Percentiles rank a stretch among this genome's conserved stretches.
Evolutionary conservation across 2,888 invertebrate species (phyloP).

Genomic region (Tortrix viridana): DNA sequence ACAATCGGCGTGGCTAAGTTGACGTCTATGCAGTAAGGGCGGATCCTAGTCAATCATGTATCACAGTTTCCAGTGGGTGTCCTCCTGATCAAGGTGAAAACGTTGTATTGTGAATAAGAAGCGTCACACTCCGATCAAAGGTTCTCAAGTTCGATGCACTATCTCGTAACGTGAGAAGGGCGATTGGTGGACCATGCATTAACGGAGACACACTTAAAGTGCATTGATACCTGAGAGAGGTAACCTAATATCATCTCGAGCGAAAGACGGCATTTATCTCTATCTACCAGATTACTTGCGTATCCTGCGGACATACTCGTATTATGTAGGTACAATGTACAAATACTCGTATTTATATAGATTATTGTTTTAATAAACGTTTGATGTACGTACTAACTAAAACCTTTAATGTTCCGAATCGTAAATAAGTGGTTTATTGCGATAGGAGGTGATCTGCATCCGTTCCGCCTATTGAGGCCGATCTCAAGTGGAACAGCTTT

Average conservation of each 20-base stretch:
- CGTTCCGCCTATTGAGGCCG: slow-evolving; percentile 56
- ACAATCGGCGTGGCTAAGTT: not conserved
- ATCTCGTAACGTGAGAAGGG: slow-evolving; percentile 65
- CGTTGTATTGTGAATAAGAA: not conserved
- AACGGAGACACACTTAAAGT: slow-evolving; percentile 75
- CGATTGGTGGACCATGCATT: slow-evolving; percentile 71
- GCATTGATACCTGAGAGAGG: slow-evolving; percentile 72
- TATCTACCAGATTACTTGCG: slow-evolving; percentile 18
- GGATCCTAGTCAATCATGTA: no score
- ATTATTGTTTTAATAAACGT: slow-evolving; percentile 27
- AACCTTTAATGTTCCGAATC: slow-evolving; percentile 54
- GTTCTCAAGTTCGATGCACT: slow-evolving; percentile 40
- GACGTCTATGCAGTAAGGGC: not conserved
- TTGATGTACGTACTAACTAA: slow-evolving; percentile 62
- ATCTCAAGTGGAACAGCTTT: slow-evolving; percentile 64
- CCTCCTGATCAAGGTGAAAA: not conserved
- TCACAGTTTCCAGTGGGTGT: no score
- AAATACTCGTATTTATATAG: not conserved
- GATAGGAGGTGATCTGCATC: slow-evolving; percentile 55
- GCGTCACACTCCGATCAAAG: slow-evolving; percentile 33
- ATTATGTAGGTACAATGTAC: not conserved
- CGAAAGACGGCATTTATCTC: slow-evolving; percentile 24
- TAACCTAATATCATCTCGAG: slow-evolving; percentile 42
- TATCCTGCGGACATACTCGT: slow-evolving; percentile 6
- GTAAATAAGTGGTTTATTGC: slow-evolving; percentile 65